Evolutionary conservation across 2,888 invertebrate genomes (phyloP).

Genomic region (Tethea ocularis): DNA sequence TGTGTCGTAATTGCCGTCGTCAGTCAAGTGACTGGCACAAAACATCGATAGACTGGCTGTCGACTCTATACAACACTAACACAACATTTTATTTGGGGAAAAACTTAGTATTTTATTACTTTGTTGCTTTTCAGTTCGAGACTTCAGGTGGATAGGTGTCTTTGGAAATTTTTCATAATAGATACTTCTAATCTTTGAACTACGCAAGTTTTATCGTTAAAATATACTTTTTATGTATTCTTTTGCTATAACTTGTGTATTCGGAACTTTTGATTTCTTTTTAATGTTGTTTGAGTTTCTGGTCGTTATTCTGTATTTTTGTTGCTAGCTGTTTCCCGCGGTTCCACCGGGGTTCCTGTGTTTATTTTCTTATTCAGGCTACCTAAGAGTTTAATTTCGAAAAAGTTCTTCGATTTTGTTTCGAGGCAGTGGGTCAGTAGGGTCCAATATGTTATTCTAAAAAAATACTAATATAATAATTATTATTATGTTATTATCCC

Average conservation of each 20-base stretch:
- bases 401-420: too few species aligned
- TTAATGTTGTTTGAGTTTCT: not conserved
- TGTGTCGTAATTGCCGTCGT: not conserved
- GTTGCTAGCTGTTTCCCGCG: too few species aligned
- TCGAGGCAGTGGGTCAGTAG: too few species aligned
- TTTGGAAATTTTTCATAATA: not conserved
- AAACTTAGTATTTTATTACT: constrained; percentile 47
- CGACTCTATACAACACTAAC: not conserved
- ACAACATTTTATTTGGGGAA: constrained; percentile 47
- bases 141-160: constrained; percentile 20
- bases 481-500: too few species aligned
- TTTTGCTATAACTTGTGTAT: not conserved
- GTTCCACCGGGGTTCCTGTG: too few species aligned
- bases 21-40: not conserved
- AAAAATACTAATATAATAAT: too few species aligned
- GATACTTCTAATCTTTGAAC: not conserved
- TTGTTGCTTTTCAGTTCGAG: constrained; percentile 33
- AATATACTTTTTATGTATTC: not conserved
- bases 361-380: too few species aligned
- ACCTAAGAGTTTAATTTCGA: too few species aligned
- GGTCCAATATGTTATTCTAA: too few species aligned
- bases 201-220: constrained; percentile 4
- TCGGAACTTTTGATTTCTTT: not conserved
- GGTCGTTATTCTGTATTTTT: too few species aligned
- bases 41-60: not conserved